Base-by-base conservation (phyloP, 2,113 vertebrate genomes). In the Engraulis encrasicolus region DNA sequence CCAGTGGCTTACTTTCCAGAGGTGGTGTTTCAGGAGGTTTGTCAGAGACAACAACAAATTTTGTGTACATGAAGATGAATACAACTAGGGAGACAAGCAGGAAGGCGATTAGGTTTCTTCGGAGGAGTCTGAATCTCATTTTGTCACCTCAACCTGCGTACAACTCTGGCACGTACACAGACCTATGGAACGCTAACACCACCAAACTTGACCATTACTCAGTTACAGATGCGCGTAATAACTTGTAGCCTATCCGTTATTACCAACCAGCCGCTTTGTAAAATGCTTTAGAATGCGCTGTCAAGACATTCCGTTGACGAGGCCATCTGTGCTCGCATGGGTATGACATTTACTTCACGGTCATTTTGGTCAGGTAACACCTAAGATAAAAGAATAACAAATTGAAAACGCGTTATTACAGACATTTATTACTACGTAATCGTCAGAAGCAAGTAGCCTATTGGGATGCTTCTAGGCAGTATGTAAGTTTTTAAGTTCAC, bases 81-180 rank as follows among this genome's bases (percentile, higher is more conserved):
- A 93, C 31, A 0, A 92, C 74, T 0, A 91, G 78, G 14, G 84
- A 82, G 78, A 93, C 74, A 6, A 85, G 87, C 50, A 94, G 20
- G 45, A 94, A 83, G 36, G 50, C 86, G 6, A 95, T 88, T 49
- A 92, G 27, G 54, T 94, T 95, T 87, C 82, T 91, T 17, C 89
- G 93, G 14, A 89, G 23, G 38, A 95, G 80, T 81, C 93, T 90
- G 49, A 94, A 85, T 90, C 94, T 94, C 95, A 95, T 90, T 80
- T 84, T 89, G 71, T 17, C 23, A 27, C 52, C 19, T 81, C 31
- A 27, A 74, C 27, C 27, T 36, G 34, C 31, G 31, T 2, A 74
- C 66, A 31, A 74, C 17, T 74, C 27, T 12, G 12, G 27, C 12
- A 31, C 66, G 34, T 54, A 54, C 15, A 34, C 66, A 74, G 66